Evolutionary conservation across 2,888 invertebrate genomes (phyloP).

Genomic region (Physocephala rufipes): DNA sequence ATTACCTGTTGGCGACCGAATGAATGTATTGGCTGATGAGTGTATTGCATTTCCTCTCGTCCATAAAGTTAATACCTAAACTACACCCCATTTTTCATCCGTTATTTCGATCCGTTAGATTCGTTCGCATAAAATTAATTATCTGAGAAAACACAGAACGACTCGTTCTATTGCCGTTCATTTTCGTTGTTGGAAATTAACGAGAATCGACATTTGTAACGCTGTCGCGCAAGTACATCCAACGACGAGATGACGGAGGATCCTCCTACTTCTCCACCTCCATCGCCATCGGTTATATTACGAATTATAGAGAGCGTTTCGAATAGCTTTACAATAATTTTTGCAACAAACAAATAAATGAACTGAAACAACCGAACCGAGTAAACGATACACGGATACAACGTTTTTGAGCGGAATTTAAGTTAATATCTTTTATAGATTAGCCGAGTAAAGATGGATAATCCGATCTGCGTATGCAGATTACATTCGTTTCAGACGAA

Average conservation of each 20-base stretch:
- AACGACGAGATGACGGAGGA: neutral
- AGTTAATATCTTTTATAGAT: conserved; percentile 52
- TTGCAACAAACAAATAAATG: conserved; percentile 61
- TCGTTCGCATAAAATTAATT: conserved; percentile 10
- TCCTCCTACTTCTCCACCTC: conserved; percentile 1
- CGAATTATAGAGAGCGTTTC: conserved; percentile 39
- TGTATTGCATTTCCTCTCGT: conserved; percentile 9
- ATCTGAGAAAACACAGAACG: conserved; percentile 18
- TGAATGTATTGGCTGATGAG: no score
- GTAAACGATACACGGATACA: neutral
- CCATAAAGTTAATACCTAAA: conserved; percentile 30
- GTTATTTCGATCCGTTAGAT: neutral
- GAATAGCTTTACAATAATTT: conserved; percentile 47
- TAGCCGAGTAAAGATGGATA: conserved; percentile 57
- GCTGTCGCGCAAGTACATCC: conserved; percentile 37
- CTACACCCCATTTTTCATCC: conserved; percentile 26
- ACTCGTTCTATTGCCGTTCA: neutral
- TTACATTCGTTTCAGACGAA: conserved; percentile 35
- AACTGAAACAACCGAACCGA: conserved; percentile 25
- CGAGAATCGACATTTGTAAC: conserved; percentile 38
- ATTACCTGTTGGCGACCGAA: no score
- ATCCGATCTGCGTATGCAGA: conserved; percentile 51
- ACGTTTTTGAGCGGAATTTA: conserved; percentile 44
- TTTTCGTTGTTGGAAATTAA: conserved; percentile 31
- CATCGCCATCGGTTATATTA: conserved; percentile 8